Evolutionary conservation across 2,113 vertebrate species (phyloP).

Genomic region (Mobula birostris): DNA sequence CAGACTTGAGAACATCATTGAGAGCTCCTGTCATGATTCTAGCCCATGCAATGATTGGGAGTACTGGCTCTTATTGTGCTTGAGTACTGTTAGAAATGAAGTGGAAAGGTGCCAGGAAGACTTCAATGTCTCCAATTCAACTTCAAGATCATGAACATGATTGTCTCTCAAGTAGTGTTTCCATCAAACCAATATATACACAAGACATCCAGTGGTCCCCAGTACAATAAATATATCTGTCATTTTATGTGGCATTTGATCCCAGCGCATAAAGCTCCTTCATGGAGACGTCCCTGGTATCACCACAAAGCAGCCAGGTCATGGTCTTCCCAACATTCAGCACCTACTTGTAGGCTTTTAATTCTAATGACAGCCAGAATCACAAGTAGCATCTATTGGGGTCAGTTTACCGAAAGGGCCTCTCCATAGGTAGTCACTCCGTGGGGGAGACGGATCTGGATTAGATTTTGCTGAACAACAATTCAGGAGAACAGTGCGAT

Average conservation of each 20-base stretch:
- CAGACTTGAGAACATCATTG: too few relatives aligned
- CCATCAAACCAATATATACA: not conserved
- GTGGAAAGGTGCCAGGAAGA: not conserved
- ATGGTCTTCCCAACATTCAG: not conserved
- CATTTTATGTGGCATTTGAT: not conserved
- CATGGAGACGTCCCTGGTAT: too few relatives aligned
- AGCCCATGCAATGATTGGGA: not conserved
- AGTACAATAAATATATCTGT: not conserved
- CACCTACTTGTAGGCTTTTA: not conserved
- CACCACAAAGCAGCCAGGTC: not conserved
- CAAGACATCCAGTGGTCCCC: not conserved
- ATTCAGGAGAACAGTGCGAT: too few relatives aligned
- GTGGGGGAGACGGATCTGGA: not conserved
- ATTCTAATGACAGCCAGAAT: not conserved
- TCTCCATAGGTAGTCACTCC: constrained; percentile 29
- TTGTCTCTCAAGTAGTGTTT: not conserved
- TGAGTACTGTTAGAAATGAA: too few relatives aligned
- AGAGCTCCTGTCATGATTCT: not conserved
- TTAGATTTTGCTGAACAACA: not conserved
- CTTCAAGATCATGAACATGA: not conserved
- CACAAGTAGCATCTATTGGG: not conserved
- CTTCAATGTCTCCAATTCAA: not conserved
- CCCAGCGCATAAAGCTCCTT: too few relatives aligned
- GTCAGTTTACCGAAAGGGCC: constrained; percentile 30
- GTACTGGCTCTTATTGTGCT: too few relatives aligned